Evolutionary conservation across 2,797 vertebrate species (phyloP).

Genomic region (Antennarius maculatus): DNA sequence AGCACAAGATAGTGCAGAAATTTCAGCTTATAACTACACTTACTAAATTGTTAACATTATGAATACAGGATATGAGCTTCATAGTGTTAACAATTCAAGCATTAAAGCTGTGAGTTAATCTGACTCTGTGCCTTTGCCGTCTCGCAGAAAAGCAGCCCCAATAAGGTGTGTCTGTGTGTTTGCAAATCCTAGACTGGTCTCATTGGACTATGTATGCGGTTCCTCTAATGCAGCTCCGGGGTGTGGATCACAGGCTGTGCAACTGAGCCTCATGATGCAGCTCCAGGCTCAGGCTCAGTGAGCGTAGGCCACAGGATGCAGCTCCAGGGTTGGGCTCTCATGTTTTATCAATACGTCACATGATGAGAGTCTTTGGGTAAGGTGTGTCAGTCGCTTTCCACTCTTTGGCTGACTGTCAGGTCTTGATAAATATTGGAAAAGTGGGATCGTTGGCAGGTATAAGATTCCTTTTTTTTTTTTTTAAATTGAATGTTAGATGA

Average conservation of each 20-base stretch:
- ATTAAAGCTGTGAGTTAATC: slow-evolving; percentile 18
- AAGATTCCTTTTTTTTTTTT: background rate
- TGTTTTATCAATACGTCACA: slow-evolving; percentile 29
- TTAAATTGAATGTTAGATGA: slow-evolving; percentile 6
- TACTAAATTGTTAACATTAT: slow-evolving; percentile 35
- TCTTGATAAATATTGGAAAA: slow-evolving; percentile 20
- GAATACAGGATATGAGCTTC: slow-evolving; percentile 19
- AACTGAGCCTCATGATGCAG: slow-evolving; percentile 49
- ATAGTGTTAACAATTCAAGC: background rate
- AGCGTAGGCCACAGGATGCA: slow-evolving; percentile 38
- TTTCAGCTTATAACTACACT: slow-evolving; percentile 28
- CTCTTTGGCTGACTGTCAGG: background rate
- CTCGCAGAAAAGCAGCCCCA: slow-evolving; percentile 46
- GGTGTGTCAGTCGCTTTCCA: slow-evolving; percentile 19
- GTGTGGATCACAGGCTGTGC: slow-evolving; percentile 48
- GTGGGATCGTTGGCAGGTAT: slow-evolving; percentile 17
- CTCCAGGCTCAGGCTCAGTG: slow-evolving; percentile 30
- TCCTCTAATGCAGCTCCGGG: slow-evolving; percentile 55
- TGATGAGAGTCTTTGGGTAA: slow-evolving; percentile 26
- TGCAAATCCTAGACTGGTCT: slow-evolving; percentile 62
- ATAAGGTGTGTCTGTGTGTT: slow-evolving; percentile 71
- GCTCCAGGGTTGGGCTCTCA: slow-evolving; percentile 40
- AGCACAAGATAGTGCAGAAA: slow-evolving; percentile 37
- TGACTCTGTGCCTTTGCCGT: slow-evolving; percentile 19
- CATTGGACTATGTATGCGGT: slow-evolving; percentile 56